These are phyloP conservation scores for Chiloscyllium punctatum DNA, from an alignment of 2,797 vertebrate species.

Conservation along the genomic window DNA sequence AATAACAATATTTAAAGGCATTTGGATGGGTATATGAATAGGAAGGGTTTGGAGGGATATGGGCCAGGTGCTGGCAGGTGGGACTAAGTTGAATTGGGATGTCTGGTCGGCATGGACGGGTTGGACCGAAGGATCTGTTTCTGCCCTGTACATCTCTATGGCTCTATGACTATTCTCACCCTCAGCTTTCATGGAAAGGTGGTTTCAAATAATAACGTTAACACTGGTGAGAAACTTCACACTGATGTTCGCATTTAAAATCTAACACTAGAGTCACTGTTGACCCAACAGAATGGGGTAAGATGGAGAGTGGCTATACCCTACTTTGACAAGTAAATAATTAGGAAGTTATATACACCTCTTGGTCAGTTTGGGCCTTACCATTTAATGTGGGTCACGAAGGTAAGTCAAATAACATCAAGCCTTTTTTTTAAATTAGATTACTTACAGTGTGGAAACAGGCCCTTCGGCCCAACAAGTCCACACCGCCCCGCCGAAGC, in stretches of 20 bases:
- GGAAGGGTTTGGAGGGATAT: too few relatives aligned
- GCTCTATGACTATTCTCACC: background rate
- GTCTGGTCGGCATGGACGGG: too few relatives aligned
- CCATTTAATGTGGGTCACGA: background rate
- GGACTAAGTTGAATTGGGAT: too few relatives aligned
- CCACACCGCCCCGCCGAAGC: too few relatives aligned
- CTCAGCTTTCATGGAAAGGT: background rate
- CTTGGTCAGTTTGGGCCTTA: background rate
- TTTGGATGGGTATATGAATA: too few relatives aligned
- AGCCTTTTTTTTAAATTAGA: too few relatives aligned
- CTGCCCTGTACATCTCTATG: too few relatives aligned
- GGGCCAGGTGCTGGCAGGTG: too few relatives aligned
- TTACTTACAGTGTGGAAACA: too few relatives aligned
- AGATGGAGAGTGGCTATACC: background rate
- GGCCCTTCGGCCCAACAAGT: too few relatives aligned
- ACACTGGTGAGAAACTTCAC: background rate
- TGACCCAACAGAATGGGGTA: background rate
- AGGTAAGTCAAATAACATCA: background rate
- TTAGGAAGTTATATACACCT: background rate
- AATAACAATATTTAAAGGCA: too few relatives aligned
- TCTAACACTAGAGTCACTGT: background rate
- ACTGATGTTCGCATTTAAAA: background rate
- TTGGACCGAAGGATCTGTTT: too few relatives aligned
- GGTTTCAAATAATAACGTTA: background rate
- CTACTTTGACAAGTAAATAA: background rate